Percentiles rank a stretch among this genome's conserved stretches.
Evolutionary conservation across 2,888 invertebrate genomes (phyloP).

Genomic region (Brenthis hecate): DNA sequence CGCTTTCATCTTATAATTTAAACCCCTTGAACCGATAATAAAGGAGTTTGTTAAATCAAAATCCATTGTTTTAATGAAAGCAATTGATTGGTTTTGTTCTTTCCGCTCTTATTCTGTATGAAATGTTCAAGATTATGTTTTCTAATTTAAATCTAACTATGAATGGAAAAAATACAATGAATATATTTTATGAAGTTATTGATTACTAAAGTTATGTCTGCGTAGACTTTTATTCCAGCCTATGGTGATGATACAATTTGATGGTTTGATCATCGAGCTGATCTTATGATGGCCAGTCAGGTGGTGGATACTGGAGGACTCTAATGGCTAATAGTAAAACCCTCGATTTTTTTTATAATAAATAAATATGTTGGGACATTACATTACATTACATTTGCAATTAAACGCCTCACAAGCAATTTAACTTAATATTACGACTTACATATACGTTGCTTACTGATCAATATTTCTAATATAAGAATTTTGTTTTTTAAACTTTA

Average conservation of each 20-base stretch:
- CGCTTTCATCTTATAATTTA: conserved; percentile 8
- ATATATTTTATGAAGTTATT: not conserved
- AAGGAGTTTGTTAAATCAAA: conserved; percentile 40
- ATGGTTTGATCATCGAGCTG: too few relatives aligned
- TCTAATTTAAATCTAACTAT: conserved; percentile 8
- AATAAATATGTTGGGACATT: too few relatives aligned
- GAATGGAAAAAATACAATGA: not conserved
- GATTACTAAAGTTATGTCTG: too few relatives aligned
- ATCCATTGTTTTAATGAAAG: conserved; percentile 38
- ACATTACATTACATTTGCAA: too few relatives aligned
- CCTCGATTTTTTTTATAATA: too few relatives aligned
- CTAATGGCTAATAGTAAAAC: too few relatives aligned
- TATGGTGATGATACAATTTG: too few relatives aligned
- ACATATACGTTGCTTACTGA: conserved; percentile 9
- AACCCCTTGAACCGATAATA: conserved; percentile 18
- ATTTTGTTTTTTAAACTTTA: too few relatives aligned
- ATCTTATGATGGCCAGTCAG: too few relatives aligned
- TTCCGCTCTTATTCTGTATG: conserved; percentile 21
- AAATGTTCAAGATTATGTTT: conserved; percentile 17
- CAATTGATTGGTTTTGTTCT: conserved; percentile 33
- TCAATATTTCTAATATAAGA: not conserved
- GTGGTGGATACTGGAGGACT: too few relatives aligned
- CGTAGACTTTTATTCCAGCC: too few relatives aligned
- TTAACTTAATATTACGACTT: conserved; percentile 37
- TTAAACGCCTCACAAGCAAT: conserved; percentile 31